Base-by-base conservation (phyloP, 2,797 vertebrate species). In the Thamnophis elegans region DNA sequence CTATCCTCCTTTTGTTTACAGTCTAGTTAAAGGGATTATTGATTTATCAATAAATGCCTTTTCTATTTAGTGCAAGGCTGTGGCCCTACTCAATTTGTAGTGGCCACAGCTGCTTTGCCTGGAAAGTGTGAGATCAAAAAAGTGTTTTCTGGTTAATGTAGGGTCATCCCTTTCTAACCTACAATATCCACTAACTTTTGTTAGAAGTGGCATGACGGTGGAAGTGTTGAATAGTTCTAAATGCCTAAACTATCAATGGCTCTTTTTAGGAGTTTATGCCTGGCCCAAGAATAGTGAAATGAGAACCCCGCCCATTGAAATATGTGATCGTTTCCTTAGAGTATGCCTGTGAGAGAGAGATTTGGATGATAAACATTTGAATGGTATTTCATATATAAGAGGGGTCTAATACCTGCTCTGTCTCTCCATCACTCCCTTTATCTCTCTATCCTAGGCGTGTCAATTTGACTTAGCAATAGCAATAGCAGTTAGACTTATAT, bases 241-340 rank as follows among this genome's bases (percentile, higher is more conserved):
- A 85, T 58, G 92, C 95, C 93, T 94, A 95, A 94, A 55, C 0
- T 25, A 94, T 86, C 59, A 36, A 91, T 96, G 92, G 2, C 93
- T 96, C 94, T 96, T 94, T 94, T 92, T 93, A 93, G 58, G 85
- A 92, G 94, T 94, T 94, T 90, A 89, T 93, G 42, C 58, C 89
- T 94, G 91, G 25, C 62, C 95, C 18, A 88, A 85, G 55, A 93
- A 47, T 11, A 86, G 25, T 85, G 78, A n/a, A 90, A 54, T 42
- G 92, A 91, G 92, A 91, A 95, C 90, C 89, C 95, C 26, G 0
- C 92, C 92, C 91, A 93, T 93, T 78, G n/a, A 92, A 47, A 92
- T 90, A 95, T 94, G 90, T 59, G 36, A 93, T 94, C 51, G 85
- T 94, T 95, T 97, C 96, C 93, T 95, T 96, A 90, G 95, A 95